phyloP scores from a whole-genome alignment of 2,113 vertebrate genomes.

The Lanius ludovicianus region DNA sequence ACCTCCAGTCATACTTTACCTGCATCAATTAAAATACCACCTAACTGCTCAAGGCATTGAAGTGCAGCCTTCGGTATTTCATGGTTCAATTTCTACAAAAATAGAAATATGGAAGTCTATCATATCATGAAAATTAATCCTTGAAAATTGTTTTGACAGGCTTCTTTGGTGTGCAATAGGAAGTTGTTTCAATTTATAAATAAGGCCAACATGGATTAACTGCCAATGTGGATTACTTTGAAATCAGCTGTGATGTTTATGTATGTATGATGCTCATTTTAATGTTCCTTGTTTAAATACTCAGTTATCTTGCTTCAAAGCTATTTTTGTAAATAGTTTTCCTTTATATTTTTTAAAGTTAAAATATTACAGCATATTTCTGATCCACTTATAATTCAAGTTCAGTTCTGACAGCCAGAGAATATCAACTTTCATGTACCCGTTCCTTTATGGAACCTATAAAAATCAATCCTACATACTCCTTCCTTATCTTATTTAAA shows the following conservation, averaged over 20 bases:
- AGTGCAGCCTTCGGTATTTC: not conserved
- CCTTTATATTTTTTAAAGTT: not conserved
- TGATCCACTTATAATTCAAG: not conserved
- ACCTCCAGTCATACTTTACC: not conserved
- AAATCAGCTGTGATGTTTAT: not conserved
- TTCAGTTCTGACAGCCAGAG: not conserved
- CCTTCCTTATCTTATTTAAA: slow-evolving; percentile 25
- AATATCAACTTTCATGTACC: not conserved
- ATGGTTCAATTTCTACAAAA: not conserved
- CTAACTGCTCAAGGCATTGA: not conserved
- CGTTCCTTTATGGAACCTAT: slow-evolving; percentile 39
- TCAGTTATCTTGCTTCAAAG: not conserved
- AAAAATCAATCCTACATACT: not conserved
- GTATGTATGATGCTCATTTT: not conserved
- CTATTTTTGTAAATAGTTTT: not conserved
- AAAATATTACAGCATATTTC: not conserved
- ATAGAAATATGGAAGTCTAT: not conserved
- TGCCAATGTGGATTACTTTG: not conserved
- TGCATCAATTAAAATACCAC: not conserved
- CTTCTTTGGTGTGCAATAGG: not conserved
- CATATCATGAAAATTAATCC: not conserved
- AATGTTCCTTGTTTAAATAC: not conserved
- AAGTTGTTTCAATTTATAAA: not conserved
- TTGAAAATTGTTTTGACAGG: not conserved
- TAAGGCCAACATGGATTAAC: not conserved